Evolutionary conservation across 2,113 vertebrate species (phyloP), one percentile per base, ranked within the genome.

Genomic region (Xenopus borealis): DNA sequence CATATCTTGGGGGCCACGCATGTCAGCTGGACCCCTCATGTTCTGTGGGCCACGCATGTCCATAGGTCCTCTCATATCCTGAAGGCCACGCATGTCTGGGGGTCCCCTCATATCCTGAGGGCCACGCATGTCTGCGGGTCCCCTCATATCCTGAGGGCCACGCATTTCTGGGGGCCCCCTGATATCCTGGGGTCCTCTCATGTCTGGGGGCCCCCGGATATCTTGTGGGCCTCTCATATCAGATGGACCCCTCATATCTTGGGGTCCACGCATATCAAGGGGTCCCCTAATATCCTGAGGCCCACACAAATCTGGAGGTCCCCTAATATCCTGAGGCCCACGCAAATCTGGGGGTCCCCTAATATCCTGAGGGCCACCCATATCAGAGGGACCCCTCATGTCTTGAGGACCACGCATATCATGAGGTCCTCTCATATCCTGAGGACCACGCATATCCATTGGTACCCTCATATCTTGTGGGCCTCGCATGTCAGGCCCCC

Each of bases 11-110:
- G 84, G 88, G 33, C 82, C 86, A 65, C 86, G 71, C 84, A 93
- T 89, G 76, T 93, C 92, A 77, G 91, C 91, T 73, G 92, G 93
- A 65, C 92, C 93, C 82, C 93, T 81, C 88, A 93, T 93, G 50
- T 93, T 91, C 83, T 89, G 89, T 6, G 46, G 78, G 0, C 71
- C 78, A 17, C 66, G 55, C 59, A 78, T 64, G 30, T 91, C 93
- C 65, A 89, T 91, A 75, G 92, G 87, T 75, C 90, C 91, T 53
- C 90, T 92, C 84, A 90, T 89, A 70, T 93, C 85, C 3, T 80
- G 92, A 81, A 93, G 88, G 70, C 91, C 91, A 84, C 92, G 84
- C 86, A 93, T 90, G 78, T 93, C 91, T 79, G 87, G 44, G 69
- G 90, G 90, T 55, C 90, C 88, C 45, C 90, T 92, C 57, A 94